Base-by-base conservation (phyloP, 1,140 invertebrate genomes). In the Drosophila guanche region DNA sequence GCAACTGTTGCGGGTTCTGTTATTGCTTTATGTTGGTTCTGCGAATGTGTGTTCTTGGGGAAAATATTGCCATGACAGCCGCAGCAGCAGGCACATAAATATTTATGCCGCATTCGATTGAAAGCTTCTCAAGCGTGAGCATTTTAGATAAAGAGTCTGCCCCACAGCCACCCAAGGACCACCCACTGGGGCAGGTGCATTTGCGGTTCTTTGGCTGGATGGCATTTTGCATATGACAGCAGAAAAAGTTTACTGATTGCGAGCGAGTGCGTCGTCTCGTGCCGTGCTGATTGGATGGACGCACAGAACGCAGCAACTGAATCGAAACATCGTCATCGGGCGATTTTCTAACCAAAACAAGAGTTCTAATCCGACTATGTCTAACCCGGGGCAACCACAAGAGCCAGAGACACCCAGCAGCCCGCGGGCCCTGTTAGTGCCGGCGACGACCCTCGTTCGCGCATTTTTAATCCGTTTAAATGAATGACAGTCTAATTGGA, bases 401-500 rank as follows among this genome's bases (percentile, higher is more conserved):
- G 59, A 70, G 55, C 47, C 53, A 76, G 63, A 75, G 65, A 55
- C 75, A 67, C 1, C 27, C 40, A 47, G 3, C 37, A 66, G 47
- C 47, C 67, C 59, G 8, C 47, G 67, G 61, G 53, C 70, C 74
- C 66, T 80, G 66, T 75, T 75, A 76, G 71, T 22, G 7, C 45
- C 16, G 50, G 41, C 25, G 25, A 43, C 77, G 77, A 80, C 59
- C 77, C 76, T 75, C 47, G 48, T 69, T 73, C 62, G 52, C 59
- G 65, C 69, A 66, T 76, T 90, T 90, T 84, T 90, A 90, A 90
- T 90, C 89, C 89, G 84, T 84, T 90, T 90, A 90, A 90, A 90
- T 90, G 89, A 90, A 90, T 90, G 89, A 90, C 89, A 90, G 89
- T 90, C 89, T 90, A 90, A 90, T 90, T 90, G 89, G 89, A 90